Conservation (phyloP, 2,888 invertebrate species). For the Pammene fasciana region DNA sequence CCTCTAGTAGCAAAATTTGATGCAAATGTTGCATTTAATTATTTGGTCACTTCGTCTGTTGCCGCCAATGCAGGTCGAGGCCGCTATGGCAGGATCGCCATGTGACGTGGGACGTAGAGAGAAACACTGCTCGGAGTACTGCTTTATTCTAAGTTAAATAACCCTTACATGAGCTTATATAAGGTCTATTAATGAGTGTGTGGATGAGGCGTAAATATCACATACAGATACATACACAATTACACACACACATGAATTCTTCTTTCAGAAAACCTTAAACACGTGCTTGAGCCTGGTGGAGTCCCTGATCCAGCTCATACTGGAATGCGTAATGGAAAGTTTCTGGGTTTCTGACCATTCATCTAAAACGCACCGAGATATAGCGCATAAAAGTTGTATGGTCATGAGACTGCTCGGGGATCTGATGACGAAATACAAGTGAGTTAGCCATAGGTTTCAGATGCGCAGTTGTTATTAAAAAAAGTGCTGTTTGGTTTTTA, state of each 20-base stretch:
- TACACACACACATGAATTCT: neutral
- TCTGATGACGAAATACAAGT: slow-evolving; percentile 81
- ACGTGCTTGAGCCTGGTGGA: slow-evolving; percentile 73
- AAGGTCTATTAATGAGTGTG: no score
- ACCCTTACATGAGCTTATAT: no score
- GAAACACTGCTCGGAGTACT: no score
- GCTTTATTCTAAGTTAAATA: no score
- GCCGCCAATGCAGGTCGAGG: no score
- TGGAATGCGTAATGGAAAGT: slow-evolving; percentile 77
- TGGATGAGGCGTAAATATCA: no score
- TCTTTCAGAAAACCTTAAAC: slow-evolving; percentile 79
- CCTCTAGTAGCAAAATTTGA: no score
- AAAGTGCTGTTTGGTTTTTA: neutral
- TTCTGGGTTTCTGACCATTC: slow-evolving; percentile 81
- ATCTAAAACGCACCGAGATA: slow-evolving; percentile 72
- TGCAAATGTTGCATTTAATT: no score
- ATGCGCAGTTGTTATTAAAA: neutral
- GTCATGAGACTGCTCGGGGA: slow-evolving; percentile 84
- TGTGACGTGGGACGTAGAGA: no score
- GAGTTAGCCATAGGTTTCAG: neutral
- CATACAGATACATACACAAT: neutral
- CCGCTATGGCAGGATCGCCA: no score
- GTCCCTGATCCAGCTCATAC: slow-evolving; percentile 77
- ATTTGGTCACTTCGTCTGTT: no score
- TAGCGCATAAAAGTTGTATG: slow-evolving; percentile 81